Conservation (phyloP, 2,888 invertebrate genomes). For the Philereme transversata region DNA sequence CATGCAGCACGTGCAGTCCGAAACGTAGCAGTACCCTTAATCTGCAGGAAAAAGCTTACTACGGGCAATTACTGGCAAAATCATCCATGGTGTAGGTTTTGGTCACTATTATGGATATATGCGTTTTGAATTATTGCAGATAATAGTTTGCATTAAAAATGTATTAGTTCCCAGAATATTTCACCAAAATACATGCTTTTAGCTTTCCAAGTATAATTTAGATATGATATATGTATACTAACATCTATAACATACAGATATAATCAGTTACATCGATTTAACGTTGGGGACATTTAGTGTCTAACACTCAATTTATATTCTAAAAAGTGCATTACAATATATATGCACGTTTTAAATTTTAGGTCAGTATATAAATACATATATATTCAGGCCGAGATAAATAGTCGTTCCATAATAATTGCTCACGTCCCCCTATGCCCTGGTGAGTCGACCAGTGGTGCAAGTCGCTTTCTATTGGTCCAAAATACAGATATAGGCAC, state of each 20-base stretch:
- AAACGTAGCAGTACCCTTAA: no score
- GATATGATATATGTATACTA: conserved; percentile 32
- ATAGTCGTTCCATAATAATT: no score
- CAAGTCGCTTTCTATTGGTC: no score
- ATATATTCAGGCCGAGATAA: conserved; percentile 39
- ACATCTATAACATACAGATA: conserved; percentile 29
- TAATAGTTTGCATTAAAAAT: neutral
- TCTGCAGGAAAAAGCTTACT: no score
- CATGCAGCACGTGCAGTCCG: no score
- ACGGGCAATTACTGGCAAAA: no score
- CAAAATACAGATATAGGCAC: no score
- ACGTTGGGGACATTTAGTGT: conserved; percentile 29
- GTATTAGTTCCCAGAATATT: conserved; percentile 6
- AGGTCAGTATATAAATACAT: conserved; percentile 25
- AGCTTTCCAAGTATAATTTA: conserved; percentile 25
- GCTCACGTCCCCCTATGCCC: no score
- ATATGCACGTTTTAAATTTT: conserved; percentile 7
- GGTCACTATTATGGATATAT: no score
- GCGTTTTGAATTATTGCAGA: no score
- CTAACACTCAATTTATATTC: conserved; percentile 28
- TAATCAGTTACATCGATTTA: conserved; percentile 26
- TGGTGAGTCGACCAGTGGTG: no score
- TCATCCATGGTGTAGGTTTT: no score
- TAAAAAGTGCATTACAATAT: conserved; percentile 11
- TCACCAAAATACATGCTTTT: conserved; percentile 34